Evolutionary conservation across 2,797 vertebrate genomes (phyloP), one percentile per base, ranked within the genome.

Genomic region (Chelon auratus): DNA sequence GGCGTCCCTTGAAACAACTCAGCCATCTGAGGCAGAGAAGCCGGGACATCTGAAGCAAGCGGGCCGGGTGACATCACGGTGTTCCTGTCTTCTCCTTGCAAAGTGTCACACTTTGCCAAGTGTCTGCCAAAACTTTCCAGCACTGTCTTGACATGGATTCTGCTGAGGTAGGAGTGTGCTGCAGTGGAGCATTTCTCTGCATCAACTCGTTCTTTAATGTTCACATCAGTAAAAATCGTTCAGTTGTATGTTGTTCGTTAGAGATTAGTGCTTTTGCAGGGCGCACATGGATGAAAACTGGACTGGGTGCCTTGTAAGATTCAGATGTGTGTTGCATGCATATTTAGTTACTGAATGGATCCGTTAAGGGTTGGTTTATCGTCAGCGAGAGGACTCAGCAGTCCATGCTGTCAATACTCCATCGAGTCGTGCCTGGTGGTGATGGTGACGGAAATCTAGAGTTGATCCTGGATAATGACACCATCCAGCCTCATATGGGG

Each of bases 401-500:
- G 78, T 56, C 71, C 40, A 42, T 77, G 76, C 64, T 84, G 90
- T 92, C 87, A 74, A 90, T 92, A 91, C 72, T 90, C 81, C 81
- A 83, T 91, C 79, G 80, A 88, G 78, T 85, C 78, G 80, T 83
- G 84, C 82, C 89, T 88, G 72, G 69, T 87, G 86, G 85, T 51
- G 73, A 51, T 42, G 47, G n/a, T 5, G 42, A 33, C n/a, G 47
- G 68, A 68, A 82, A 85, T 87, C 84, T 77, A 71, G 87, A 80
- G 77, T 73, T 88, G 85, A 93, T 87, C 82, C 75, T 56, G 82
- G 84, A 87, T 91, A 91, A 91, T 92, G 86, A 92, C 88, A 83
- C 83, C 78, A 82, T 88, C 77, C 68, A 72, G 63, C 45, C 62
- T 86, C 82, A 82, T 55, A 76, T 72, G 80, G 73, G 68, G 69